Base-by-base conservation (phyloP, 2,113 vertebrate species). In the Antechinus flavipes region DNA sequence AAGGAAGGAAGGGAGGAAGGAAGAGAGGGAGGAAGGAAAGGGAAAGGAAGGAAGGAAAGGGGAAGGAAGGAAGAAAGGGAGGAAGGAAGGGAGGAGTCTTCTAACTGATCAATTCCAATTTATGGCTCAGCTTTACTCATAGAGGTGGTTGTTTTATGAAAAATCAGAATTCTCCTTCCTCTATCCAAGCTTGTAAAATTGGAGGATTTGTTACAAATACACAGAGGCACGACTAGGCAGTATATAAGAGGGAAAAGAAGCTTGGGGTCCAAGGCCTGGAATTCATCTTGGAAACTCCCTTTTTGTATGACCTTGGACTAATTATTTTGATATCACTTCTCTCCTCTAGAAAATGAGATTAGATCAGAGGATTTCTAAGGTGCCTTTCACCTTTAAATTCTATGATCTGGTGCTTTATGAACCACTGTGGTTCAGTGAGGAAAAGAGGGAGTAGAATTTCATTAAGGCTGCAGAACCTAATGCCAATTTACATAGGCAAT, bases 401-500 rank as follows among this genome's bases (percentile, higher is more conserved):
- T 35, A 84, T 84, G 68, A 84, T 84, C 16, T 16, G 22, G 2
- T 84, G n/a, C 16, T 84, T 54, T 55, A 26, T 91, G n/a, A 54
- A 54, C 25, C 30, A 68, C 50, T 9, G 49, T 54, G 90, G 30
- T 90, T 95, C 27, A 90, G n/a, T 68, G 56, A 84, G 68, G 68
- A n/a, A 19, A 84, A 84, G 16, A 35, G 76, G 92, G 49, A 4
- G 89, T 0, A 91, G 89, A 93, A 91, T 90, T 94, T 95, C 56
- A 89, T 89, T 91, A 94, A 94, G 54, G 14, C 19, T 90, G 89
- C 49, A 42, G 91, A 30, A 93, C 35, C 24, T 30, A 92, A 92
- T 93, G 55, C 35, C 90, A 47, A 54, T 90, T 96, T 89, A 96
- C 54, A 90, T n/a, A 93, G 61, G 91, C 91, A 54, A 58, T 91